These are phyloP conservation scores for Bombyx mandarina DNA, from an alignment of 1,140 invertebrate species.

Conservation along the genomic window DNA sequence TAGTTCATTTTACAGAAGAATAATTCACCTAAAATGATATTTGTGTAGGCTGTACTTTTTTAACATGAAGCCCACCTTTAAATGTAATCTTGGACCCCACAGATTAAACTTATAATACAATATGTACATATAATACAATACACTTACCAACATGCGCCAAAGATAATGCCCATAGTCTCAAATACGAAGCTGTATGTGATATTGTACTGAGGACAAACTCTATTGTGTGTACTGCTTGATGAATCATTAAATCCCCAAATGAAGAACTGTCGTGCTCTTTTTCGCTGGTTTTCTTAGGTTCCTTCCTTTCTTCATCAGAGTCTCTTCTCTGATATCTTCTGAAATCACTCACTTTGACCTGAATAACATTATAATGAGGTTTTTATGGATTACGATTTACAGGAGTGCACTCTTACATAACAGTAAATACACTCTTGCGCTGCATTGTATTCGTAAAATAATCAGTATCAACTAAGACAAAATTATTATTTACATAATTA, in stretches of 20 bases:
- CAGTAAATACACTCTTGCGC: too few relatives aligned
- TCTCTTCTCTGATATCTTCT: conserved; percentile 25
- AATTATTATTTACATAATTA: neutral
- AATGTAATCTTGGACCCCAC: too few relatives aligned
- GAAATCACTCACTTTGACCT: conserved; percentile 34
- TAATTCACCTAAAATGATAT: too few relatives aligned
- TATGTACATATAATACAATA: neutral
- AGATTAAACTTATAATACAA: neutral
- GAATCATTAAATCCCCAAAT: conserved; percentile 90
- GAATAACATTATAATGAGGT: conserved; percentile 5
- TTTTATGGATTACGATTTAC: neutral
- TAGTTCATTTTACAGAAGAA: too few relatives aligned
- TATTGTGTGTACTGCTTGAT: conserved; percentile 96
- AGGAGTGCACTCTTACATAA: neutral
- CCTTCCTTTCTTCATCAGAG: conserved; percentile 40
- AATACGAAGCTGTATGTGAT: conserved; percentile 97
- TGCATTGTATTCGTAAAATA: neutral
- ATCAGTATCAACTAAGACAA: neutral
- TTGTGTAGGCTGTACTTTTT: too few relatives aligned
- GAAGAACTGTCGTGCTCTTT: conserved; percentile 56
- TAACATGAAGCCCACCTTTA: too few relatives aligned
- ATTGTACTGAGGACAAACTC: conserved; percentile 97
- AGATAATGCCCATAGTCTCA: conserved; percentile 97
- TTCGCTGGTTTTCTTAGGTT: conserved; percentile 27
- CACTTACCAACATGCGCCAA: conserved; percentile 95